Percentiles rank a stretch among this genome's conserved stretches.
These are phyloP conservation scores for Nebria brevicollis DNA, from an alignment of 2,888 invertebrate genomes.

Conservation along the genomic window DNA sequence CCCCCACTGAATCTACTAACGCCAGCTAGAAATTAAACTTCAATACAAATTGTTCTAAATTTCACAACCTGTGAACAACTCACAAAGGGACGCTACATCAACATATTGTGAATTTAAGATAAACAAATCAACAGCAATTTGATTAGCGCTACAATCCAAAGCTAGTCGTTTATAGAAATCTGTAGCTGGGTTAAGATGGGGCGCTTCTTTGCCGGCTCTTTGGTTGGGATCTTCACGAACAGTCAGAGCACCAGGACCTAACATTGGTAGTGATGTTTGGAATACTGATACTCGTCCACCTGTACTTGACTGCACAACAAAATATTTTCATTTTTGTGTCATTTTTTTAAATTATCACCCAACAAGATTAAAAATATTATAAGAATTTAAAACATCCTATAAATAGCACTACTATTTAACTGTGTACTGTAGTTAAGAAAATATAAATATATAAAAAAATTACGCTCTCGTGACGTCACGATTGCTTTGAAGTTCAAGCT, in stretches of 20 bases:
- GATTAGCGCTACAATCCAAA: constrained; percentile 95
- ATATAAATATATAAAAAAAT: too few relatives aligned
- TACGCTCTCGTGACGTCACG: too few relatives aligned
- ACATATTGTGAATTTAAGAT: constrained; percentile 91
- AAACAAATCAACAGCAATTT: constrained; percentile 96
- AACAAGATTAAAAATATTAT: too few relatives aligned
- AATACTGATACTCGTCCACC: constrained; percentile 97
- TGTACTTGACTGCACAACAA: constrained; percentile 75
- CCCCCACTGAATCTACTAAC: constrained; percentile 96
- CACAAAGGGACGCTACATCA: constrained; percentile 93
- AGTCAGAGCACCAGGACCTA: constrained; percentile 89
- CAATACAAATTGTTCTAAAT: constrained; percentile 10
- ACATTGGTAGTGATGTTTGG: constrained; percentile 87
- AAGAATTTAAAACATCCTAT: too few relatives aligned
- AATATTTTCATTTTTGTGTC: neutral
- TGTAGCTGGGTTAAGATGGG: constrained; percentile 91
- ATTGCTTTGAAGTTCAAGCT: too few relatives aligned
- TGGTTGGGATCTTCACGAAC: constrained; percentile 90
- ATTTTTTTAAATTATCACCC: too few relatives aligned
- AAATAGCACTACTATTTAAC: too few relatives aligned
- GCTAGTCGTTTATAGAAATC: constrained; percentile 98
- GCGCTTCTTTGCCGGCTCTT: constrained; percentile 82
- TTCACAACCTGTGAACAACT: constrained; percentile 58
- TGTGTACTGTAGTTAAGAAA: too few relatives aligned
- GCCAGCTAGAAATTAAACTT: constrained; percentile 70